Conservation (phyloP, 2,797 vertebrate genomes). For the Alfaro cultratus region DNA sequence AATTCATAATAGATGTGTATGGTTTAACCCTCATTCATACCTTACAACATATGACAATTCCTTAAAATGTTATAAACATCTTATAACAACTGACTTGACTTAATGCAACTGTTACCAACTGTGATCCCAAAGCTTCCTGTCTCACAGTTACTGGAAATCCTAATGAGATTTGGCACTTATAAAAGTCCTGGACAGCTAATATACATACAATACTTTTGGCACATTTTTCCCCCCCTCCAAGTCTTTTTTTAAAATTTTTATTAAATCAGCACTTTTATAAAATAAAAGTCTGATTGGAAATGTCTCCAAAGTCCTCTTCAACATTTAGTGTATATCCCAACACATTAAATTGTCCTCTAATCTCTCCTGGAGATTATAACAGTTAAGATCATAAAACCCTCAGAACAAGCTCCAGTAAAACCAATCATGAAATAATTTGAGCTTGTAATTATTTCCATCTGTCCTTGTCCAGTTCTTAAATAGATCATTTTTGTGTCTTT, state of each 20-base stretch:
- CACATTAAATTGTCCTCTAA: constrained; percentile 38
- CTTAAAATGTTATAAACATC: constrained; percentile 54
- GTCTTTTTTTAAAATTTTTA: constrained; percentile 50
- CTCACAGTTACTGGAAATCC: constrained; percentile 35
- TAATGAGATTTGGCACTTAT: constrained; percentile 55
- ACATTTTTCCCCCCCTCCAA: constrained; percentile 41
- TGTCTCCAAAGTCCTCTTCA: constrained; percentile 32
- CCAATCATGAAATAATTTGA: constrained; percentile 51
- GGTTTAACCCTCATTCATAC: constrained; percentile 72
- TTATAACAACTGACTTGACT: constrained; percentile 28
- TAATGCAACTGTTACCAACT: constrained; percentile 38
- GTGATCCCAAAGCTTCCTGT: constrained; percentile 32
- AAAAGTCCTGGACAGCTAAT: constrained; percentile 52
- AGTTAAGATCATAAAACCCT: constrained; percentile 22
- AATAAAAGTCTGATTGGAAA: constrained; percentile 22
- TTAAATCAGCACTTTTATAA: constrained; percentile 37
- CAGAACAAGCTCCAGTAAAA: constrained; percentile 57
- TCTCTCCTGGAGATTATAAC: constrained; percentile 76
- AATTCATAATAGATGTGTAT: constrained; percentile 78
- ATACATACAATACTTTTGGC: constrained; percentile 66
- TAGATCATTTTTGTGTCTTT: constrained; percentile 48
- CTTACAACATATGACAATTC: constrained; percentile 54
- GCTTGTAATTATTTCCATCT: constrained; percentile 52
- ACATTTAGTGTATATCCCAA: constrained; percentile 40
- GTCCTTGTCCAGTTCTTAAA: constrained; percentile 61